Conservation (phyloP, 2,113 vertebrate genomes). For the Pardalotus punctatus region DNA sequence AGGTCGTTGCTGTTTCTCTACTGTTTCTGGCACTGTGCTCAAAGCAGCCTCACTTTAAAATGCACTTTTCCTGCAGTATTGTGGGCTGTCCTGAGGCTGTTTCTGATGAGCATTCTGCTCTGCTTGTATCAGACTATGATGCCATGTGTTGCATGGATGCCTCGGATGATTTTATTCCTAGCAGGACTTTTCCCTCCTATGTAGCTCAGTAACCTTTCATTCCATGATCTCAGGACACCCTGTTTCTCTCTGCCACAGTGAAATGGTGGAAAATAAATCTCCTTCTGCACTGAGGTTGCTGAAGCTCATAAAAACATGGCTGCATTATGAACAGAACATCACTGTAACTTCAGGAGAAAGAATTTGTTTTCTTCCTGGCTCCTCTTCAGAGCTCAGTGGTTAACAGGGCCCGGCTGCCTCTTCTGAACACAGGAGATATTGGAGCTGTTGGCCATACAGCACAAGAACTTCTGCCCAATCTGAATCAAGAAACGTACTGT, state of each 20-base stretch:
- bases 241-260: neutral
- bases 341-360: neutral
- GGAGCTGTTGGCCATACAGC: neutral
- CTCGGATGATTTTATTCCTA: neutral
- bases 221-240: neutral
- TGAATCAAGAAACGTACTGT: neutral
- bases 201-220: neutral
- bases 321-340: fast-evolving
- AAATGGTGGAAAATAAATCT: neutral
- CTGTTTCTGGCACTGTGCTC: neutral
- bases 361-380: slow-evolving; percentile 9
- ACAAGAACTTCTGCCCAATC: slow-evolving; percentile 3
- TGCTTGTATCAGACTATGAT: fast-evolving
- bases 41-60: neutral
- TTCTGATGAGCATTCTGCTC: neutral
- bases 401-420: neutral
- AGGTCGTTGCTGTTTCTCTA: neutral
- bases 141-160: neutral
- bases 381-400: neutral
- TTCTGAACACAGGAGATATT: neutral
- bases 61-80: neutral
- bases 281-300: neutral
- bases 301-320: neutral
- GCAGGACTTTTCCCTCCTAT: neutral
- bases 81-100: neutral